A percentile compares a stretch with the other conserved stretches of the same genome.
These are phyloP conservation scores for Polypedilum vanderplanki DNA, from an alignment of 1,140 invertebrate genomes.

Conservation along the genomic window DNA sequence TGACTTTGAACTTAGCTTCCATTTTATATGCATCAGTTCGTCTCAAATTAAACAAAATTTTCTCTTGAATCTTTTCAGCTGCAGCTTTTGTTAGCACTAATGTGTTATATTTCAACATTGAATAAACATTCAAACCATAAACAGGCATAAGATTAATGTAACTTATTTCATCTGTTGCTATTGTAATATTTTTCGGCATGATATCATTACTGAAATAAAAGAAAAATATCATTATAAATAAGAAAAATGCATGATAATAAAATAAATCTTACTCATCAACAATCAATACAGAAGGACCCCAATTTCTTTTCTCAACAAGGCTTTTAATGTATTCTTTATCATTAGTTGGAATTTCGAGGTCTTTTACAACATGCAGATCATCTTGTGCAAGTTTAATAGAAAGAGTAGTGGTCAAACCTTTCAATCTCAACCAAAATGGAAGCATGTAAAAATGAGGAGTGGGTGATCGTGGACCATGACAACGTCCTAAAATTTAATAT, in stretches of 20 bases:
- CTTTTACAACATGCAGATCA: constrained; percentile 86
- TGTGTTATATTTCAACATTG: constrained; percentile 94
- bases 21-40: constrained; percentile 49
- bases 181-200: constrained; percentile 78
- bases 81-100: constrained; percentile 81
- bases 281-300: constrained; percentile 94
- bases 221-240: constrained; percentile 32
- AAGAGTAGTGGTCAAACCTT: constrained; percentile 73
- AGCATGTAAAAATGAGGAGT: constrained; percentile 90
- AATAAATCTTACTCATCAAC: constrained; percentile 70
- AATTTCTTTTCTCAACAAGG: constrained; percentile 73
- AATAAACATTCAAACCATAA: constrained; percentile 82
- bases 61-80: constrained; percentile 77
- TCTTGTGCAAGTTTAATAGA: constrained; percentile 91
- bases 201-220: constrained; percentile 65
- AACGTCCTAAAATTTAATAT: constrained; percentile 49
- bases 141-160: constrained; percentile 93
- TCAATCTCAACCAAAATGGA: constrained; percentile 62
- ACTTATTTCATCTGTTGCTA: constrained; percentile 65
- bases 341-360: constrained; percentile 77
- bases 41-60: constrained; percentile 71
- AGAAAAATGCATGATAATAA: not conserved
- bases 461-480: constrained; percentile 83
- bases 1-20: constrained; percentile 48
- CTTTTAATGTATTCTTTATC: constrained; percentile 73